Evolutionary conservation across 2,888 invertebrate genomes (phyloP), one percentile per base, ranked within the genome.

Genomic region (Tenthredo livida): DNA sequence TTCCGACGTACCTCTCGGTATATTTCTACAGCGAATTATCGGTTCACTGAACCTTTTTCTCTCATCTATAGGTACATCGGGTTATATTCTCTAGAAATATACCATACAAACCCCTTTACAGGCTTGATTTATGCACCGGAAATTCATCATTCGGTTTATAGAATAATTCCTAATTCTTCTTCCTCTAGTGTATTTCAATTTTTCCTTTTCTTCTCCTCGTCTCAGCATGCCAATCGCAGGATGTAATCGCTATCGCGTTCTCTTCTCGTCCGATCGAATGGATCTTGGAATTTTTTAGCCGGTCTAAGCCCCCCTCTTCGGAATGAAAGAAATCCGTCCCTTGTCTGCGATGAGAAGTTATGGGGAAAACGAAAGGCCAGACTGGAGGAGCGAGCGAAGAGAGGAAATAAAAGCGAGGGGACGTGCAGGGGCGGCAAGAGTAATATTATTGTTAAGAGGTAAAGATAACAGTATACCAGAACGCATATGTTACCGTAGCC

Each of bases 381-480:
- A 17, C 17, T 43, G 1, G 9, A 7, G 21, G n/a, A n/a, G n/a
- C 29, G 25, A 65, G 33, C 33, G 33, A 21, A 12, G 29, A 37
- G 12, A 29, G 17, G 33, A 61, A 61, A 80, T 61, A 37, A 58
- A 10, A 29, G 25, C 21, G 37, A 40, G 87, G 87, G 85, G 37
- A 37, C 84, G 87, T 88, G 29, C 87, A 87, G 87, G 85, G 37
- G 2, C 84, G 87, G 88, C 88, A 90, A 89, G 88, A 89, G 90
- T 88, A 91, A 91, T 91, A 91, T 91, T 91, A 91, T 91, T 88
- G 87, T 90, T 91, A 88, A 89, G 88, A 90, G 89, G 90, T 87
- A 90, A 91, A 88, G 91, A 90, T 91, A 91, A 90, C 91, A 91
- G 86, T 37, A 87, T 37, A 87, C 84, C 87, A 17, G 47, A 15